phyloP scores from a whole-genome alignment of 1,140 invertebrate genomes.

The Octopus sinensis region DNA sequence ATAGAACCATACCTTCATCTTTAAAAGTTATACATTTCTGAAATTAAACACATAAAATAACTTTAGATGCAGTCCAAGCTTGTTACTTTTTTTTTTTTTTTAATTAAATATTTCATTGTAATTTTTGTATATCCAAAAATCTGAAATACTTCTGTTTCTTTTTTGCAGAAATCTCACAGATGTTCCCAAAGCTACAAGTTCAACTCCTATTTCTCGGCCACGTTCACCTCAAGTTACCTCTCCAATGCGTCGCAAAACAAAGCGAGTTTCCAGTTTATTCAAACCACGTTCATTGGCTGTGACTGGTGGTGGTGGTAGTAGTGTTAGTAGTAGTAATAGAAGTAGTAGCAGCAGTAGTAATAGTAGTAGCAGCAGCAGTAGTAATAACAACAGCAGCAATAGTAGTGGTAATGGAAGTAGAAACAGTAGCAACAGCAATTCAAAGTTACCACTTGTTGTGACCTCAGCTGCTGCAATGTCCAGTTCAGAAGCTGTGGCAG shows the following conservation, averaged over 20 bases:
- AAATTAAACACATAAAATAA: no score
- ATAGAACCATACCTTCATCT: no score
- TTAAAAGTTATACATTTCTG: no score
- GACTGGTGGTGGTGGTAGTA: conserved; percentile 1
- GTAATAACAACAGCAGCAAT: background rate
- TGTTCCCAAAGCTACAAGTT: conserved; percentile 47
- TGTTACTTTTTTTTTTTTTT: conserved; percentile 13
- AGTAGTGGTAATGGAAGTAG: background rate
- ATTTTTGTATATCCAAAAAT: background rate
- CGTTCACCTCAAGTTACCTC: conserved; percentile 20
- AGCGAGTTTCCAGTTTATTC: conserved; percentile 50
- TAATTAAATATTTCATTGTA: background rate
- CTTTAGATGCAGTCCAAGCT: background rate
- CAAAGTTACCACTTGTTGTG: no score
- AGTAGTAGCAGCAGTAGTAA: background rate
- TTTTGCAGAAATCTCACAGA: conserved; percentile 34
- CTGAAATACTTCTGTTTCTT: conserved; percentile 4
- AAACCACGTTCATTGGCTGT: conserved; percentile 36
- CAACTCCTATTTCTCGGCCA: conserved; percentile 24
- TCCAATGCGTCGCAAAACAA: conserved; percentile 28
- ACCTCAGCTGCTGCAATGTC: background rate
- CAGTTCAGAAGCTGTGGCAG: background rate
- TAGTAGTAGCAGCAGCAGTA: background rate
- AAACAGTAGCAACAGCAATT: no score
- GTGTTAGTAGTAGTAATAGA: background rate